Evolutionary conservation across 2,888 invertebrate genomes (phyloP).

Genomic region (Hypomecis atomaria): DNA sequence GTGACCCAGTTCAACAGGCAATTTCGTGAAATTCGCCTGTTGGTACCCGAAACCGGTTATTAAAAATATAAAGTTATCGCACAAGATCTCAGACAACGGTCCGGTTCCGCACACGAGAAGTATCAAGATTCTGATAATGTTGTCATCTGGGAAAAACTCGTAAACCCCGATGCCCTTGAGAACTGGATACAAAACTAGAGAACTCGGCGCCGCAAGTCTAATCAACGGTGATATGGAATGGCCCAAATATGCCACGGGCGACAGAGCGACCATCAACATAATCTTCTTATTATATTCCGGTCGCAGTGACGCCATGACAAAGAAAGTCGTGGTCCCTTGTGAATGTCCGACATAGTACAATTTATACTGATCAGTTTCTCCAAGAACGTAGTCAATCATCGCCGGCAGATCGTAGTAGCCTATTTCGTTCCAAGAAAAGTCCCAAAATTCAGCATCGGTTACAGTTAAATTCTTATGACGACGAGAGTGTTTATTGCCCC

Average conservation of each 20-base stretch:
- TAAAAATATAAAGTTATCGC: conserved; percentile 85
- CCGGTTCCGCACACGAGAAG: conserved; percentile 71
- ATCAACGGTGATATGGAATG: conserved; percentile 66
- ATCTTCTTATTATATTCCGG: conserved; percentile 85
- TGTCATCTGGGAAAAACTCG: conserved; percentile 87
- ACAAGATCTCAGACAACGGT: conserved; percentile 77
- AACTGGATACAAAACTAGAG: conserved; percentile 51
- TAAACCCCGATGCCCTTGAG: conserved; percentile 74
- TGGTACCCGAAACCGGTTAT: conserved; percentile 83
- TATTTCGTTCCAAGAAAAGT: conserved; percentile 93
- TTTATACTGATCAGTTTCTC: conserved; percentile 76
- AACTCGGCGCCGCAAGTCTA: conserved; percentile 58
- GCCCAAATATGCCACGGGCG: conserved; percentile 84
- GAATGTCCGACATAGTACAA: conserved; percentile 89
- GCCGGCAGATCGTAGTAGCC: conserved; percentile 91
- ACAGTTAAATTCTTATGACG: conserved; percentile 75
- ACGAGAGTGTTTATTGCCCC: conserved; percentile 88
- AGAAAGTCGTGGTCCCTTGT: conserved; percentile 86
- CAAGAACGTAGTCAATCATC: conserved; percentile 89
- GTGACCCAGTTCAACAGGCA: conserved; percentile 83
- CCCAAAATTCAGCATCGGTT: conserved; percentile 83
- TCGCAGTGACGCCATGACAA: conserved; percentile 80
- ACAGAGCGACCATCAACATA: conserved; percentile 80
- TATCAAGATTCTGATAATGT: conserved; percentile 75
- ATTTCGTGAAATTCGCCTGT: conserved; percentile 84